Evolutionary conservation across 2,113 vertebrate species (phyloP), one percentile per base, ranked within the genome.

Genomic region (Columba janthina): DNA sequence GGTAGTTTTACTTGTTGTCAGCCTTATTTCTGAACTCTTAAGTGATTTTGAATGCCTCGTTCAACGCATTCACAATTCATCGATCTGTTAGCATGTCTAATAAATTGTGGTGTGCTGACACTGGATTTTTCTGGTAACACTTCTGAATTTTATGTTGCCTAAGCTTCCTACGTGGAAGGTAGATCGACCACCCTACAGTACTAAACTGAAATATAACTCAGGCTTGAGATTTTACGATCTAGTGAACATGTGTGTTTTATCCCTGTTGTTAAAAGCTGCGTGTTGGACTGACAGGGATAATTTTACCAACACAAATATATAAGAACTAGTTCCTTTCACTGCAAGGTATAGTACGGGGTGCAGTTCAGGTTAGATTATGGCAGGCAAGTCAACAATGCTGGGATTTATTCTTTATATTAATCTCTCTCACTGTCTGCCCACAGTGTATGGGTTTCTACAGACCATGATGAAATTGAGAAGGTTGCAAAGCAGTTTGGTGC

Each of bases 381-480:
- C 48, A 67, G 31, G 29, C 34, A 77, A 60, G 48, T 83, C 26
- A 81, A 11, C 14, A 72, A 4, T 75, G 32, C 18, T 77, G 64
- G 24, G 42, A 18, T 64, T 72, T 89, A 40, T 69, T 94, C 44
- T 94, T 66, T 25, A 4, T 62, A 14, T 54, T 89, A 2, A 75
- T 81, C 90, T 74, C 26, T 86, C 60, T 79, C 50, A n/a, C 66
- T 73, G 29, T 94, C 57, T 95, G 53, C 88, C 46, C 69, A 78
- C 93, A 99, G 99, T 40, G 87, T 99, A 4, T 99, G 99, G 99
- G 99, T 99, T 50, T 99, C 99, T 29, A 99, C 99, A 1, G 99
- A 99, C 96, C 98, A 99, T 0, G 98, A 99, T 53, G 98, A 99
- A 50, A 99, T 99, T 21, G 99, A 98, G 93, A 98, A 98, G 58